These are phyloP conservation scores for Agrotis clavis DNA, from an alignment of 2,888 invertebrate genomes.

Conservation along the genomic window DNA sequence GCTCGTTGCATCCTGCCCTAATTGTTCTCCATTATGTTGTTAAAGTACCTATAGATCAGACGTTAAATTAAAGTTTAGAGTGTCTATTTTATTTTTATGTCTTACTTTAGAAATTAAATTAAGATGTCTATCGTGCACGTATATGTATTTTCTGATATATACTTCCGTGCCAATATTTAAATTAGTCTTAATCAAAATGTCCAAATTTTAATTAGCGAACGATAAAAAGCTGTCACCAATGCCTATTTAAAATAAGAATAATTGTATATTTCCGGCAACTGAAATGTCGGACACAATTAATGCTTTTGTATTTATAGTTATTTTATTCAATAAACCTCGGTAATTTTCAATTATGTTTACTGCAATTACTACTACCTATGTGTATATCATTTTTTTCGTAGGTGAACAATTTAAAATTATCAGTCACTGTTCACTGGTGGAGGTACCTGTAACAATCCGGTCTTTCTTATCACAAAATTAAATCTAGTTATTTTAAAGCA, in stretches of 20 bases:
- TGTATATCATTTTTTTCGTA: not conserved
- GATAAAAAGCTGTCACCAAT: slow-evolving; percentile 54
- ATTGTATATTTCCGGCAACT: slow-evolving; percentile 36
- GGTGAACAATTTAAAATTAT: not conserved
- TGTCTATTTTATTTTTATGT: slow-evolving; percentile 38
- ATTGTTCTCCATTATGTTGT: slow-evolving; percentile 58
- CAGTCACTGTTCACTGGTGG: not conserved
- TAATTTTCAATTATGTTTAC: not conserved
- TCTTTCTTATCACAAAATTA: slow-evolving; percentile 9
- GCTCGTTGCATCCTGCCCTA: slow-evolving; percentile 56
- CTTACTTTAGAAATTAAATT: slow-evolving; percentile 48
- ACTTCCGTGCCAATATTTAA: slow-evolving; percentile 57
- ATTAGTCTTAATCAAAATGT: slow-evolving; percentile 61
- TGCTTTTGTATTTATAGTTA: not conserved
- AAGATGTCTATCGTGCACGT: slow-evolving; percentile 44
- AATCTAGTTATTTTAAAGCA: slow-evolving; percentile 17
- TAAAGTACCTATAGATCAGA: slow-evolving; percentile 46
- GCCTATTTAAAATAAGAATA: slow-evolving; percentile 52
- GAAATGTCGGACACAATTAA: slow-evolving; percentile 16
- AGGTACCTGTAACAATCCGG: slow-evolving; percentile 1
- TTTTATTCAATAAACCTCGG: not conserved
- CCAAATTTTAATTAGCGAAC: slow-evolving; percentile 56
- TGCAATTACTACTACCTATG: not conserved
- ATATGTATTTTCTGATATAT: slow-evolving; percentile 28
- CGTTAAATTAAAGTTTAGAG: slow-evolving; percentile 24